phyloP scores from a whole-genome alignment of 2,888 invertebrate species.

The Dione juno region DNA sequence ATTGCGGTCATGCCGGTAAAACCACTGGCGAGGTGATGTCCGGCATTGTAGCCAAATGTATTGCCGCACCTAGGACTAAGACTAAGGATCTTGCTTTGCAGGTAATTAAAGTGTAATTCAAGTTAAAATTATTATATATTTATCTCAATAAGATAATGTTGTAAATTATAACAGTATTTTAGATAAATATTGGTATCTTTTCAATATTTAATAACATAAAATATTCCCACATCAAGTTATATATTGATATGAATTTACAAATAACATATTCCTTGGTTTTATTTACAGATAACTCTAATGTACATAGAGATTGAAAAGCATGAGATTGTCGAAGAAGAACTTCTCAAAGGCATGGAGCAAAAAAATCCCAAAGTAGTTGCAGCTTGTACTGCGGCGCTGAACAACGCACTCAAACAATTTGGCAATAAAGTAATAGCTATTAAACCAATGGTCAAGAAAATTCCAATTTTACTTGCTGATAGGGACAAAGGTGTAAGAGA shows the following conservation, averaged over 20 bases:
- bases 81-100: constrained; percentile 96
- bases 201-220: no score
- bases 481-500: constrained; percentile 96
- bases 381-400: constrained; percentile 90
- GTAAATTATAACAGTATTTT: no score
- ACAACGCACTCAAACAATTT: constrained; percentile 92
- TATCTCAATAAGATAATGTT: no score
- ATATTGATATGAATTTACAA: background rate
- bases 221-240: no score
- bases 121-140: no score
- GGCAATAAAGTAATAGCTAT: constrained; percentile 95
- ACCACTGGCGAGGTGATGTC: constrained; percentile 94
- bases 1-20: constrained; percentile 93
- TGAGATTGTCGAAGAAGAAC: constrained; percentile 93
- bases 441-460: constrained; percentile 94
- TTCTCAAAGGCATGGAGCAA: constrained; percentile 96
- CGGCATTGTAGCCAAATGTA: constrained; percentile 95
- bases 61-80: constrained; percentile 94
- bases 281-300: constrained; percentile 92
- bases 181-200: no score
- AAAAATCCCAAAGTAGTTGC: constrained; percentile 98
- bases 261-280: constrained; percentile 21
- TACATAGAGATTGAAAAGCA: constrained; percentile 98
- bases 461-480: constrained; percentile 92
- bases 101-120: constrained; percentile 52